Percentiles rank a stretch among this genome's conserved stretches.
phyloP scores from a whole-genome alignment of 1,140 invertebrate species.

The Drosophila baimaii region DNA sequence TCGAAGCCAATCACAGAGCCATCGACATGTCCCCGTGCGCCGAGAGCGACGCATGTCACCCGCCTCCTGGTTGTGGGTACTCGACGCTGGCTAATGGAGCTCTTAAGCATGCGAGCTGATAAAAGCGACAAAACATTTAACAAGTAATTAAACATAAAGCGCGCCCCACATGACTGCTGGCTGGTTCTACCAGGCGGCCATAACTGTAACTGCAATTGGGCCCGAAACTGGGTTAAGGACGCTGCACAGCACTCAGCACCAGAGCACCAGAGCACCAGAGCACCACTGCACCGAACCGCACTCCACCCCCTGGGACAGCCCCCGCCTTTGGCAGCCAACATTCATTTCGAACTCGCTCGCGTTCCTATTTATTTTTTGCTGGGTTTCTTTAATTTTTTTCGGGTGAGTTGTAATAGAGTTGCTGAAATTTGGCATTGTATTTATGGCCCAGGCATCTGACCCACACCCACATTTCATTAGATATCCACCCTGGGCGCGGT shows the following conservation, averaged over 20 bases:
- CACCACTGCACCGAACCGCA: not conserved
- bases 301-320: constrained; percentile 56
- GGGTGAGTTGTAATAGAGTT: constrained; percentile 76
- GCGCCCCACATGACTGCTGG: constrained; percentile 38
- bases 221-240: constrained; percentile 72
- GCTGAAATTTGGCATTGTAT: constrained; percentile 81
- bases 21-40: constrained; percentile 40
- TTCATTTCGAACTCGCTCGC: constrained; percentile 63
- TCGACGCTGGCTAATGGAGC: constrained; percentile 61
- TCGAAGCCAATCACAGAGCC: constrained; percentile 61
- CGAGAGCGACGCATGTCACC: constrained; percentile 53
- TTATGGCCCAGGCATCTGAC: constrained; percentile 57
- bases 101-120: constrained; percentile 67
- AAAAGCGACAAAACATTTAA: constrained; percentile 80
- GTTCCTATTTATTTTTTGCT: constrained; percentile 42
- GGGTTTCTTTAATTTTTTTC: constrained; percentile 49
- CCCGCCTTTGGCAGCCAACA: constrained; percentile 63
- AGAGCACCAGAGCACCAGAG: not conserved
- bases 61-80: constrained; percentile 26
- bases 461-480: constrained; percentile 44
- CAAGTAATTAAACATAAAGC: constrained; percentile 82
- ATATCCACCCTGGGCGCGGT: constrained; percentile 64
- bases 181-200: constrained; percentile 25
- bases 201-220: constrained; percentile 36
- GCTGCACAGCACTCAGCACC: constrained; percentile 56